Evolutionary conservation across 1,140 invertebrate genomes (phyloP).

Genomic region (Zaprionus nigranus): DNA sequence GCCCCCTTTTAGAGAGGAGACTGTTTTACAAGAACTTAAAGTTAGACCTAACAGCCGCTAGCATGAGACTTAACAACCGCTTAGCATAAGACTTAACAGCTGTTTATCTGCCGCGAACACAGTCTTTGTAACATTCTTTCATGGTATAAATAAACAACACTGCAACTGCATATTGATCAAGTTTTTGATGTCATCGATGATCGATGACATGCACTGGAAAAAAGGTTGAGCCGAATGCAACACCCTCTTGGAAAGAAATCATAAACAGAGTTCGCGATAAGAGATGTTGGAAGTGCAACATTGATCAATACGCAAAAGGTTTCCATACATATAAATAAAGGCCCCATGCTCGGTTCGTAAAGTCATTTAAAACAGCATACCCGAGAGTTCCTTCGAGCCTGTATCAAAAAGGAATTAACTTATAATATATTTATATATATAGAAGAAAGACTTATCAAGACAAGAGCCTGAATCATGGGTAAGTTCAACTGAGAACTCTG

Average conservation of each 20-base stretch:
- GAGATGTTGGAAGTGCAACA: not conserved
- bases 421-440: conserved; percentile 6
- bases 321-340: not conserved
- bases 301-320: not conserved
- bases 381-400: not conserved
- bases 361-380: not conserved
- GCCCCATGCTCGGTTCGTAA: not conserved
- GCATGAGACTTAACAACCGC: too few species aligned
- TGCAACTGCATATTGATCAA: not conserved
- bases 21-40: too few species aligned
- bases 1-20: too few species aligned
- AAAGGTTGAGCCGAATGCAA: not conserved
- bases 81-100: too few species aligned
- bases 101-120: too few species aligned
- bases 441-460: conserved; percentile 27
- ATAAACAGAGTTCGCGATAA: not conserved
- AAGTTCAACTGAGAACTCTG: not conserved
- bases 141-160: too few species aligned
- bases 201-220: not conserved
- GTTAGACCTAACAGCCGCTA: too few species aligned
- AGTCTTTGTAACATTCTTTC: too few species aligned
- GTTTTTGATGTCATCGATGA: not conserved
- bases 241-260: not conserved
- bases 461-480: conserved; percentile 44
- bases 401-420: not conserved